Evolutionary conservation across 1,140 invertebrate species (phyloP).

Genomic region (Capitella teleta): DNA sequence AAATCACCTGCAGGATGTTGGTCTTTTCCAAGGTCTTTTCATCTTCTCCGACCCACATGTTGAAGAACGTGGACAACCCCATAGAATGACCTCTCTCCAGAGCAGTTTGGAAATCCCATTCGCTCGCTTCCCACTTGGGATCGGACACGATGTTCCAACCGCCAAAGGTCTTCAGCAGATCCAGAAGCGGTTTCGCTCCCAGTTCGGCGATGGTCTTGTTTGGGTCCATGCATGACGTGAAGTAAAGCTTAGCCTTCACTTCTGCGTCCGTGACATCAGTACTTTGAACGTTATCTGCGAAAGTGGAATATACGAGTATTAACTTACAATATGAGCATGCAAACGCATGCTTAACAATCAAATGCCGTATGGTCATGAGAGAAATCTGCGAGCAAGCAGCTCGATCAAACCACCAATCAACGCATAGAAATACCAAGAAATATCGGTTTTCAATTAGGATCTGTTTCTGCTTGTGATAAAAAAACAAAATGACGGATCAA

Average conservation of each 20-base stretch:
- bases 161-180: conserved; percentile 53
- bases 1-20: conserved; percentile 67
- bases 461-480: too few relatives aligned
- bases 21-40: conserved; percentile 79
- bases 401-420: too few relatives aligned
- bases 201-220: conserved; percentile 80
- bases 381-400: too few relatives aligned
- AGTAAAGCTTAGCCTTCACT: conserved; percentile 79
- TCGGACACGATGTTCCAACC: conserved; percentile 59
- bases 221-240: conserved; percentile 80
- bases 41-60: conserved; percentile 83
- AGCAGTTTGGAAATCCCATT: conserved; percentile 64
- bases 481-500: too few relatives aligned
- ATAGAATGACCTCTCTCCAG: conserved; percentile 73
- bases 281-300: too few relatives aligned
- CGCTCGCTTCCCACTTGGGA: conserved; percentile 39
- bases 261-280: conserved; percentile 59
- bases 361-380: too few relatives aligned
- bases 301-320: too few relatives aligned
- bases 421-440: too few relatives aligned
- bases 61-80: conserved; percentile 58
- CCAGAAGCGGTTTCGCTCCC: conserved; percentile 66
- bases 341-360: too few relatives aligned
- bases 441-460: too few relatives aligned
- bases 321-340: too few relatives aligned